These are phyloP conservation scores for Callithrix jacchus DNA, from an alignment of 2,113 vertebrate genomes.

Conservation along the genomic window DNA sequence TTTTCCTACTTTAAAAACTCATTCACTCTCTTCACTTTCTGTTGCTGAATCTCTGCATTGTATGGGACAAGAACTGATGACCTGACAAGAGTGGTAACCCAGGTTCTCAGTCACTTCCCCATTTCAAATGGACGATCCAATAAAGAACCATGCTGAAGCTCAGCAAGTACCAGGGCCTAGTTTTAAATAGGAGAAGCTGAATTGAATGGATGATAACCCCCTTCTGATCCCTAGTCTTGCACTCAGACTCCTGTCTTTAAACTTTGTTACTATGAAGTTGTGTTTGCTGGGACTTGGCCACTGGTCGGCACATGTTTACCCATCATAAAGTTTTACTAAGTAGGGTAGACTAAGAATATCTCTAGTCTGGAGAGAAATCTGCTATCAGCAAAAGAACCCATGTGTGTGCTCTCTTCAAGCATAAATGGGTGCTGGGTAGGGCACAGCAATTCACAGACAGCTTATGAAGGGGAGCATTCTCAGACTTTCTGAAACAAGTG, in stretches of 20 bases:
- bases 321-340: constrained; percentile 8
- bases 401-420: neutral
- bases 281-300: constrained; percentile 31
- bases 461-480: neutral
- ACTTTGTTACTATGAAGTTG: constrained; percentile 17
- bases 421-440: neutral
- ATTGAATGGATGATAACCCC: neutral
- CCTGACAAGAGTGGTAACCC: neutral
- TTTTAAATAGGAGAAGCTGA: constrained; percentile 10
- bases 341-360: constrained; percentile 34
- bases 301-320: neutral
- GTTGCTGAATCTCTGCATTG: constrained; percentile 12
- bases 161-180: neutral
- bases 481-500: constrained; percentile 25
- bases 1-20: neutral
- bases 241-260: constrained; percentile 4
- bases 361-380: constrained; percentile 37
- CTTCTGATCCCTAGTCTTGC: neutral
- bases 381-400: neutral
- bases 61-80: neutral
- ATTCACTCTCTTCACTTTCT: neutral
- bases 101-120: constrained; percentile 14
- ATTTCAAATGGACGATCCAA: constrained; percentile 2
- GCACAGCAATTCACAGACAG: neutral
- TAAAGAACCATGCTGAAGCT: neutral